Evolutionary conservation across 2,888 invertebrate genomes (phyloP).

Genomic region (Acleris holmiana): DNA sequence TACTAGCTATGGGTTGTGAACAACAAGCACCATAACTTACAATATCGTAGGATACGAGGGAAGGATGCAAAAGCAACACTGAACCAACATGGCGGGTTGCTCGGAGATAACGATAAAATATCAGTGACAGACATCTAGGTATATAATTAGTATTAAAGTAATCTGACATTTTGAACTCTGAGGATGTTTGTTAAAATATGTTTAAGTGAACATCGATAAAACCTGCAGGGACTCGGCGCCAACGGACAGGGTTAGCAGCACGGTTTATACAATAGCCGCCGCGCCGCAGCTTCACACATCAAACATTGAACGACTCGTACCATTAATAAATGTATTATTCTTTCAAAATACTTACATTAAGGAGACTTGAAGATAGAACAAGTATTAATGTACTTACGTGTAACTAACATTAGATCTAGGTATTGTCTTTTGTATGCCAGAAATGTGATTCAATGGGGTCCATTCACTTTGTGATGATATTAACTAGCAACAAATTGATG

Average conservation of each 20-base stretch:
- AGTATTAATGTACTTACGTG: conserved; percentile 82
- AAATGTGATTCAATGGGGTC: conserved; percentile 76
- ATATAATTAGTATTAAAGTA: conserved; percentile 17
- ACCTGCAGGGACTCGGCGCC: conserved; percentile 39
- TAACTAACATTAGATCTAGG: conserved; percentile 84
- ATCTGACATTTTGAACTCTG: conserved; percentile 57
- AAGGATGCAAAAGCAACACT: conserved; percentile 58
- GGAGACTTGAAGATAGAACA: conserved; percentile 83
- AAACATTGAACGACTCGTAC: conserved; percentile 68
- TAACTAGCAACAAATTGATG: conserved; percentile 51
- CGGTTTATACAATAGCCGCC: conserved; percentile 1
- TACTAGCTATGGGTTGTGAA: conserved; percentile 19
- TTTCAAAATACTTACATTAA: conserved; percentile 79
- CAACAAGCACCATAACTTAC: conserved; percentile 54
- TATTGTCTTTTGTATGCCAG: conserved; percentile 85
- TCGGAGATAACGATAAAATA: conserved; percentile 25
- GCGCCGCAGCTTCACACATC: conserved; percentile 51
- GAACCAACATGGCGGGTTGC: conserved; percentile 48
- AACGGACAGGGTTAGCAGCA: not conserved
- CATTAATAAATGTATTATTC: conserved; percentile 70
- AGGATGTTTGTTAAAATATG: conserved; percentile 12
- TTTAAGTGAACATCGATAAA: conserved; percentile 26
- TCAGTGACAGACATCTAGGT: conserved; percentile 26
- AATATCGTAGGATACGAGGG: conserved; percentile 39
- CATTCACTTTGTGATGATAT: conserved; percentile 57